phyloP scores from a whole-genome alignment of 37 sponge, comb jelly and placozoan genomes.

The Crambe crambe region DNA sequence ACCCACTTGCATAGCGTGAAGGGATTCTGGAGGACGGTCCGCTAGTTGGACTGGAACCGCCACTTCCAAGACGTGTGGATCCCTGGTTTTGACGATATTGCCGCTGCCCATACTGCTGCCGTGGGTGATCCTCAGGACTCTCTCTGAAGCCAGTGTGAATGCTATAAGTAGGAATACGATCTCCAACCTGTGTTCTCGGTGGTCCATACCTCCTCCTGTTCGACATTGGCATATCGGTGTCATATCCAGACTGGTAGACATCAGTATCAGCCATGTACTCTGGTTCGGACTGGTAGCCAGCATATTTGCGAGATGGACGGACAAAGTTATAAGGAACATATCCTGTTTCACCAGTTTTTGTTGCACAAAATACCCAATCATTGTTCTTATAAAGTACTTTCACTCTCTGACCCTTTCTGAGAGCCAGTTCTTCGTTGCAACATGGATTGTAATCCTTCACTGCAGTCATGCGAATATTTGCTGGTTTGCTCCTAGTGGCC shows the following conservation, averaged over 20 bases:
- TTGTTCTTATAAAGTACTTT: constrained; percentile 76
- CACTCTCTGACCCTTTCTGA: constrained; percentile 76
- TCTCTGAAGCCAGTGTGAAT: constrained; percentile 43
- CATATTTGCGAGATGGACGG: constrained; percentile 77
- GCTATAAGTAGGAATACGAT: constrained; percentile 26
- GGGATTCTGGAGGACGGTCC: not conserved
- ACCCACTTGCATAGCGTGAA: constrained; percentile 12
- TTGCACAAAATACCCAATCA: constrained; percentile 83
- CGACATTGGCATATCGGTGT: constrained; percentile 55
- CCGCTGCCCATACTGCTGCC: not conserved
- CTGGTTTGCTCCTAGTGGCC: constrained; percentile 63
- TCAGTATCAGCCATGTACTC: constrained; percentile 40
- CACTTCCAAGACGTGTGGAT: not conserved
- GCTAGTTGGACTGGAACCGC: not conserved
- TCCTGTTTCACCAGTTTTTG: constrained; percentile 70
- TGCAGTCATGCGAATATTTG: constrained; percentile 79
- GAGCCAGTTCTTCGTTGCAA: constrained; percentile 76
- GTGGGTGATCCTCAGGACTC: constrained; percentile 14
- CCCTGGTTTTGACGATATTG: not conserved
- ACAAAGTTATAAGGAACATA: constrained; percentile 73
- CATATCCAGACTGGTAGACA: constrained; percentile 63
- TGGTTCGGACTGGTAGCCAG: constrained; percentile 74
- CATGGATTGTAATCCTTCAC: constrained; percentile 72
- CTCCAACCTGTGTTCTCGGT: constrained; percentile 26
- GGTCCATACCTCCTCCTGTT: not conserved